Evolutionary conservation across 2,113 vertebrate species (phyloP).

Genomic region (Myocastor coypus): DNA sequence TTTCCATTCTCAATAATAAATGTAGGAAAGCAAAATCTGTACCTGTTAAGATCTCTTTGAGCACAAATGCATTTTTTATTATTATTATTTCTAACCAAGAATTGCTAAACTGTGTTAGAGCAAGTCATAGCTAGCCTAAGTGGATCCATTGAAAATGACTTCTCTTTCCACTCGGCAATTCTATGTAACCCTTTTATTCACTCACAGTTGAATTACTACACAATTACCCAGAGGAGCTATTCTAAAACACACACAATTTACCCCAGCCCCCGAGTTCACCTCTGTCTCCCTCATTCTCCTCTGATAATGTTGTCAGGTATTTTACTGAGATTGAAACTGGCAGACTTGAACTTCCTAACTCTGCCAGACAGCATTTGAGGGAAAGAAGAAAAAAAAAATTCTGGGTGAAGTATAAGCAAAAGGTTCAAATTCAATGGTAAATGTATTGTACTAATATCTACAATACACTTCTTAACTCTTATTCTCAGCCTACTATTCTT

Average conservation of each 20-base stretch:
- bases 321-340: slow-evolving; percentile 16
- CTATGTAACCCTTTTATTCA: background rate
- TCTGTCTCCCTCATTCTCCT: background rate
- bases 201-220: slow-evolving; percentile 4
- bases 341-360: slow-evolving; percentile 16
- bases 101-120: background rate
- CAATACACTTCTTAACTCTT: background rate
- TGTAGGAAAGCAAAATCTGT: background rate
- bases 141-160: background rate
- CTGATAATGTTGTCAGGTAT: background rate
- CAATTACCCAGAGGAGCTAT: slow-evolving; percentile 5
- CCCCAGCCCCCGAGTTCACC: background rate
- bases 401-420: background rate
- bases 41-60: background rate
- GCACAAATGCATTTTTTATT: background rate
- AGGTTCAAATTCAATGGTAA: background rate
- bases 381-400: background rate
- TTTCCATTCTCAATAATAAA: background rate
- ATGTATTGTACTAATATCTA: background rate
- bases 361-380: background rate
- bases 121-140: background rate
- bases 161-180: background rate
- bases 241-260: slow-evolving; percentile 16
- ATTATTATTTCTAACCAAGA: background rate
- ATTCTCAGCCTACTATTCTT: background rate